These are phyloP conservation scores for Magallana angulata DNA, from an alignment of 1,140 invertebrate species.

Conservation along the genomic window DNA sequence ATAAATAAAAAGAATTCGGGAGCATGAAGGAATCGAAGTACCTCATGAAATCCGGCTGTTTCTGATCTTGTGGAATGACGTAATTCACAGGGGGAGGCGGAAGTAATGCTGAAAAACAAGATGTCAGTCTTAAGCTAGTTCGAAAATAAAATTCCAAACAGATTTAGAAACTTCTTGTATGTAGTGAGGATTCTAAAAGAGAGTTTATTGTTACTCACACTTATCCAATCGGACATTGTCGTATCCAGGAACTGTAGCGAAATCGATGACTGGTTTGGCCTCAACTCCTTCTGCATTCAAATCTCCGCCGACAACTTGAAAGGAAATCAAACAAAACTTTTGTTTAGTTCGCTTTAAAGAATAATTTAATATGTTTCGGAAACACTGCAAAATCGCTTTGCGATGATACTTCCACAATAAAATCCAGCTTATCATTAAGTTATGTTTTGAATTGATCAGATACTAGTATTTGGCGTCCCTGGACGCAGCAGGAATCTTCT, in stretches of 20 bases:
- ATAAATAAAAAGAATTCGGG: no score
- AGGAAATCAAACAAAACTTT: no score
- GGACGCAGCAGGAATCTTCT: no score
- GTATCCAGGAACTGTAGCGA: slow-evolving; percentile 26
- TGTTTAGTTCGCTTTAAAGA: not conserved
- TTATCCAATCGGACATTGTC: slow-evolving; percentile 1
- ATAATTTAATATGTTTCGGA: not conserved
- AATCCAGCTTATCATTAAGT: no score
- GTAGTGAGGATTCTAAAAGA: no score
- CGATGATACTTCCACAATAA: no score
- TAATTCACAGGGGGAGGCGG: not conserved
- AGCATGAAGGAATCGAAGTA: not conserved
- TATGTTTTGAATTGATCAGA: no score
- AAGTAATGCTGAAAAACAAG: not conserved
- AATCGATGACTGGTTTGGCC: not conserved
- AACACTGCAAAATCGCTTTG: no score
- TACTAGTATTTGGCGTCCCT: no score
- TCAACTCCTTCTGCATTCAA: not conserved
- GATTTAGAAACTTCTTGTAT: no score
- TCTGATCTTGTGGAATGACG: not conserved
- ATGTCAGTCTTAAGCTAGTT: not conserved
- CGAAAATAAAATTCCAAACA: no score
- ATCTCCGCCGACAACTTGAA: not conserved
- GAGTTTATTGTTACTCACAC: not conserved
- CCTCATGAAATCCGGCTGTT: slow-evolving; percentile 19